phyloP scores from a whole-genome alignment of 2,113 vertebrate species.

The Ceyx melanurus region DNA sequence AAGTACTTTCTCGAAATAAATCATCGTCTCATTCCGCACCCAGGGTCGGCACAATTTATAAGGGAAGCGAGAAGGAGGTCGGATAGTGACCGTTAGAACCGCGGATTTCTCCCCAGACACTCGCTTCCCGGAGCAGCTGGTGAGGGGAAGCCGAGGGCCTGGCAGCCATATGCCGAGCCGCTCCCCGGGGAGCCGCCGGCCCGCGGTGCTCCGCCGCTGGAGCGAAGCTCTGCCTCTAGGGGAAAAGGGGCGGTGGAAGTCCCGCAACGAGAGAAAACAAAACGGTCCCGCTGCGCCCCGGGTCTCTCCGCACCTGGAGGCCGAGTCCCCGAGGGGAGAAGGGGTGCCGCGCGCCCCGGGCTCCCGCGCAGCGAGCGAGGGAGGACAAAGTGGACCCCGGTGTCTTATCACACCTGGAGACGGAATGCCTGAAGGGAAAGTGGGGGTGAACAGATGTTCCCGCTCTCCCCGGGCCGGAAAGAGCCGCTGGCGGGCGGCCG shows the following conservation, averaged over 20 bases:
- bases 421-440: not conserved
- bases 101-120: not conserved
- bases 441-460: not conserved
- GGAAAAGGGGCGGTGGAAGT: no score
- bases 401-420: not conserved
- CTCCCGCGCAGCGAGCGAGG: not conserved
- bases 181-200: not conserved
- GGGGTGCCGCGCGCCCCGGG: not conserved
- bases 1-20: accelerated
- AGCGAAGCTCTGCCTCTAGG: not conserved
- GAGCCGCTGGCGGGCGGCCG: not conserved
- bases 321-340: not conserved
- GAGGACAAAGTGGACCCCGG: accelerated
- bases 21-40: accelerated
- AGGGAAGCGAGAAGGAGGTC: not conserved
- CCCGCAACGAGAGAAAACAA: not conserved
- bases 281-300: accelerated
- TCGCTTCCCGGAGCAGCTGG: not conserved
- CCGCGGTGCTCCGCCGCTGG: not conserved
- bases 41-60: no score
- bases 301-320: not conserved
- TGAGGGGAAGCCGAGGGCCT: not conserved
- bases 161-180: not conserved
- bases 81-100: accelerated
- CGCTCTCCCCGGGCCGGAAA: not conserved